Evolutionary conservation across 2,797 vertebrate species (phyloP), one percentile per base, ranked within the genome.

Genomic region (Carduelis carduelis): DNA sequence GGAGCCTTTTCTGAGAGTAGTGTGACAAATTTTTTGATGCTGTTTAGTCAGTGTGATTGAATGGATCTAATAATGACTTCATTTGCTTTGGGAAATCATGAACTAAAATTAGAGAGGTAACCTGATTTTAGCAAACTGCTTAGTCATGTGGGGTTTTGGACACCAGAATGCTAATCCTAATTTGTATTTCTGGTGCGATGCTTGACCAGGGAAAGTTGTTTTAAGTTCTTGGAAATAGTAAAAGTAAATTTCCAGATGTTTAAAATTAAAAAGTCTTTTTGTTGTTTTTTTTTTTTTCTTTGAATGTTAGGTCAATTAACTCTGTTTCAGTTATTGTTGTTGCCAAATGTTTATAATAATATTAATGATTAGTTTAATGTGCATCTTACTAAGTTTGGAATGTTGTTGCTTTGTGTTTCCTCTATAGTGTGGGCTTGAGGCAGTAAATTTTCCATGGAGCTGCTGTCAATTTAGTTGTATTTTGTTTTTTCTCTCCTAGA

Each of bases 401-500:
- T 88, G 30, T 68, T 81, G n/a, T n/a, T 78, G 8, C 35, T 71
- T 92, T 0, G 0, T 77, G 30, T 24, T 78, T 78, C 35, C 63
- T 88, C 72, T 35, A 22, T 28, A 49, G 5, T 20, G 14, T 72
- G 32, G 34, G 9, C 56, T 81, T 34, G 63, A 92, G 39, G 37
- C 61, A 79, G 56, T 76, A 70, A 22, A 34, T 90, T 65, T 93
- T 90, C 35, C 17, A 11, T 53, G 50, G 17, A 83, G 23, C 30
- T 80, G 34, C 68, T 91, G 70, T 86, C 81, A 83, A 72, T 93
- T 84, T 84, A 59, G 37, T 30, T 93, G 16, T 89, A 14, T 94
- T 78, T 92, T 93, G 41, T 96, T 96, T 97, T 97, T 97, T 97
- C 96, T 90, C 96, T 95, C 59, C 49, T 96, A 99, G 99, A 99